Conservation (phyloP, 2,888 invertebrate species). For the Brassicogethes aeneus region DNA sequence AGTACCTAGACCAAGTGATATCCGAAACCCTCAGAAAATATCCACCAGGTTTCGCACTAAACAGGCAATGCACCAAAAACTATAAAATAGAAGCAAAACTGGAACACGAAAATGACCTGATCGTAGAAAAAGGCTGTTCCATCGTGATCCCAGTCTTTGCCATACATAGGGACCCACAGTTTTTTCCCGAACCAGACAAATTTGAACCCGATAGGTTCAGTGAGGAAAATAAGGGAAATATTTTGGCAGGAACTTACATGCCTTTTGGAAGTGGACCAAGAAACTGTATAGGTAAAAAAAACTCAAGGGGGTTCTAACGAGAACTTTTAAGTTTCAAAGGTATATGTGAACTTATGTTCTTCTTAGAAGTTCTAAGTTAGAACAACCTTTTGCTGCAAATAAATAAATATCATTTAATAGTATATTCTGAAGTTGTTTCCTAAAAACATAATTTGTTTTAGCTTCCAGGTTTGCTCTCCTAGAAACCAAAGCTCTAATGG, state of each 20-base stretch:
- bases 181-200: conserved; percentile 2
- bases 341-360: no score
- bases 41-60: conserved; percentile 4
- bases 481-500: conserved; percentile 12
- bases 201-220: conserved; percentile 3
- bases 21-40: conserved; percentile 14
- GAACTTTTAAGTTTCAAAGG: no score
- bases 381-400: no score
- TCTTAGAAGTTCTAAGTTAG: no score
- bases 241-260: neutral
- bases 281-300: neutral
- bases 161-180: conserved; percentile 3
- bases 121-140: neutral
- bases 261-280: conserved; percentile 5
- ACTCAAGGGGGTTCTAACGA: no score
- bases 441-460: neutral
- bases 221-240: conserved; percentile 3
- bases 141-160: conserved; percentile 1
- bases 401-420: no score
- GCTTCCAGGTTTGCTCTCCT: conserved; percentile 15
- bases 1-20: conserved; percentile 11
- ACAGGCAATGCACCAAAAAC: neutral
- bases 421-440: no score
- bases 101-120: neutral
- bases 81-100: neutral